phyloP scores from a whole-genome alignment of 2,888 invertebrate genomes.

The Mythimna impura region DNA sequence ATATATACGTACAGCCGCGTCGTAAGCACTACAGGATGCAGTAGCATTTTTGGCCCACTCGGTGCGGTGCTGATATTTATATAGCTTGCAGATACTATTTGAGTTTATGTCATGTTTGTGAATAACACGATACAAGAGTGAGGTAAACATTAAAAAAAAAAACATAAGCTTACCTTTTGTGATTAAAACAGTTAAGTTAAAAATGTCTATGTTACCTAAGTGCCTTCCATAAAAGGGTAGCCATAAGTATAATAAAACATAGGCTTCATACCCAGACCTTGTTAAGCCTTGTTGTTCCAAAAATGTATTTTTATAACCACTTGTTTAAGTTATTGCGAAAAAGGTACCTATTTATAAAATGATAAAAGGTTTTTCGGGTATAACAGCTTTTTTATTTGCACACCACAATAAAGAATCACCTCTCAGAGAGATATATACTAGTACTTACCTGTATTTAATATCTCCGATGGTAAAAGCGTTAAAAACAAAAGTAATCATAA shows the following conservation, averaged over 20 bases:
- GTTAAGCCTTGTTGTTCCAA: background rate
- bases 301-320: slow-evolving; percentile 9
- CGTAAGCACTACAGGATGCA: too few relatives aligned
- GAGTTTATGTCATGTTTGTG: too few relatives aligned
- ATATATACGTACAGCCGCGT: too few relatives aligned
- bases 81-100: too few relatives aligned
- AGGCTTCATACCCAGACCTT: slow-evolving; percentile 17
- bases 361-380: slow-evolving; percentile 26
- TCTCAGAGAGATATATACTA: slow-evolving; percentile 1
- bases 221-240: slow-evolving; percentile 2
- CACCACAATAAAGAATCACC: background rate
- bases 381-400: slow-evolving; percentile 19
- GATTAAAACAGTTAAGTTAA: background rate
- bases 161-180: background rate
- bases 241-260: slow-evolving; percentile 23
- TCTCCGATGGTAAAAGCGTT: too few relatives aligned
- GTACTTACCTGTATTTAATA: slow-evolving; percentile 1
- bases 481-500: background rate
- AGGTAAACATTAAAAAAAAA: background rate
- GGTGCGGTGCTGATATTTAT: too few relatives aligned
- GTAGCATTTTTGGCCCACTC: too few relatives aligned
- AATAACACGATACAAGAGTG: too few relatives aligned
- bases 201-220: too few relatives aligned
- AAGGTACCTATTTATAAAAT: slow-evolving; percentile 28
- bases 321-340: slow-evolving; percentile 25